A percentile compares a stretch with the other conserved stretches of the same genome.
These are phyloP conservation scores for Apostichopus californicus DNA, from an alignment of 35 echinoderm and acorn worm species.

Conservation along the genomic window DNA sequence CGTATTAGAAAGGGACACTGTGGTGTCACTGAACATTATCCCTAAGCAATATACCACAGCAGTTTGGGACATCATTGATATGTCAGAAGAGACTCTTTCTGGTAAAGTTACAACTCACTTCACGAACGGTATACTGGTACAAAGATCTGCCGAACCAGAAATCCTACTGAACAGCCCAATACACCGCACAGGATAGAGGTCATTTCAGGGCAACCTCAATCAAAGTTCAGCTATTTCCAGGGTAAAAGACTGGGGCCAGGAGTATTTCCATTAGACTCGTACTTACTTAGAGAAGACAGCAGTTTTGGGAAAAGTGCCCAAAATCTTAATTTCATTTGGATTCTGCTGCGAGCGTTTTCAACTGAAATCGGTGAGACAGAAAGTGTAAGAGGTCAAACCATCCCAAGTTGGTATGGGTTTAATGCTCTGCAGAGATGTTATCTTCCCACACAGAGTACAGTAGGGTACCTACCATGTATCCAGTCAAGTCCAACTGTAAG, in stretches of 20 bases:
- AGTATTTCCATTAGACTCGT: no score
- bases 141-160: neutral
- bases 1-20: neutral
- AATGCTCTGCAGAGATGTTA: conserved; percentile 10
- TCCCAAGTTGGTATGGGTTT: conserved; percentile 4
- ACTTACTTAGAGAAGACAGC: no score
- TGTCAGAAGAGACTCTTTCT: conserved; percentile 38
- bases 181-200: neutral
- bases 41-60: neutral
- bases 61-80: conserved; percentile 48
- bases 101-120: conserved; percentile 20
- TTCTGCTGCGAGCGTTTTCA: neutral
- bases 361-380: neutral
- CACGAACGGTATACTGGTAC: conserved; percentile 21
- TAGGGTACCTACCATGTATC: conserved; percentile 59
- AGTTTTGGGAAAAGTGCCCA: no score
- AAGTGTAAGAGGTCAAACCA: no score
- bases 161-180: neutral
- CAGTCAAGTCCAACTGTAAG: conserved; percentile 25
- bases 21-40: neutral
- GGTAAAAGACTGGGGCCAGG: no score
- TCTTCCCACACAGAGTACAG: neutral
- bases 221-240: neutral
- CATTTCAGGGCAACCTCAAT: neutral
- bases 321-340: neutral